Evolutionary conservation across 2,797 vertebrate genomes (phyloP).

Genomic region (Clarias fuscus): DNA sequence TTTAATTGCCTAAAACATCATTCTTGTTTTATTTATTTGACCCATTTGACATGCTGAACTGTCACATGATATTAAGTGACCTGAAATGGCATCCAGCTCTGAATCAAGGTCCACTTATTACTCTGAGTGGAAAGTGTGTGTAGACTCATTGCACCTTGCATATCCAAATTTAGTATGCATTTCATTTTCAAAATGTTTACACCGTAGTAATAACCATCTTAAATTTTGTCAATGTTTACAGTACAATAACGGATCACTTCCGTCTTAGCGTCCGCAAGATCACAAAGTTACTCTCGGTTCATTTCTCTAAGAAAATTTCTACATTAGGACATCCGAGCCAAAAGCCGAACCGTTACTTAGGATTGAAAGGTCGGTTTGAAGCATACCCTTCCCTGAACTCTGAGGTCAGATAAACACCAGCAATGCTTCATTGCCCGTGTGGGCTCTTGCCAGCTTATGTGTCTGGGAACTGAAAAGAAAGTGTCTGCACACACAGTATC

Average conservation of each 20-base stretch:
- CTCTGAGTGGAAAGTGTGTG: neutral
- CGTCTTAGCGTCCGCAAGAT: neutral
- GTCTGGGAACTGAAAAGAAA: conserved; percentile 80
- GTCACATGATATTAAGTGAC: neutral
- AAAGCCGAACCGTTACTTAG: neutral
- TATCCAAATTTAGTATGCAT: neutral
- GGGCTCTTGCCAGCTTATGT: conserved; percentile 71
- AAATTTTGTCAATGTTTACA: neutral
- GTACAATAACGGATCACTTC: neutral
- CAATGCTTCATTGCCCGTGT: conserved; percentile 68
- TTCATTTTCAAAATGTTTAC: neutral
- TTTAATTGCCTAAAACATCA: neutral
- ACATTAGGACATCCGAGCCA: neutral
- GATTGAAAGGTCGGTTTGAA: conserved; percentile 1
- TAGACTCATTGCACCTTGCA: too few relatives aligned
- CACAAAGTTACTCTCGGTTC: neutral
- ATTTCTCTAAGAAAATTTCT: neutral
- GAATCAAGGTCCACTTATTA: neutral
- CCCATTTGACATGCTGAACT: neutral
- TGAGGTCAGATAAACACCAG: conserved; percentile 55
- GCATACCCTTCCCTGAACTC: conserved; percentile 58
- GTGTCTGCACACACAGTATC: conserved; percentile 74
- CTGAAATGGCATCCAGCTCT: conserved; percentile 1
- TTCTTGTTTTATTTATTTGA: neutral
- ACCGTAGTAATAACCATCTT: neutral